Evolutionary conservation across 2,113 vertebrate genomes (phyloP), one percentile per base, ranked within the genome.

Genomic region (Crypturellus undulatus): DNA sequence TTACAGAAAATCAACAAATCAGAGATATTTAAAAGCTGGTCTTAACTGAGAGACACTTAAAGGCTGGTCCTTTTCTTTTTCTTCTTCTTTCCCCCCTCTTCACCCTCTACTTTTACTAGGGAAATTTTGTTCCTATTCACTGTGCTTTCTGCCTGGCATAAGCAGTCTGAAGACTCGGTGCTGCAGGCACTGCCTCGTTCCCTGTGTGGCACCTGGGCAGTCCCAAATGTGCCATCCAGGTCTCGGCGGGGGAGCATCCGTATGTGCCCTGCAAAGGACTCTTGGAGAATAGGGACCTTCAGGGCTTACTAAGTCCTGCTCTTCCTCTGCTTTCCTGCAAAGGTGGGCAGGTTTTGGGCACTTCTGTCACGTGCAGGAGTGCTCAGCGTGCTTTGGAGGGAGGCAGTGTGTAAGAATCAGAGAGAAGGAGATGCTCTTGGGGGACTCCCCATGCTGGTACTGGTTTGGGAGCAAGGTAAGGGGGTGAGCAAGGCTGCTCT

Each of bases 151-250:
- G 6, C 43, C 78, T 40, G 38, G 17, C 4, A 0, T 42, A 10
- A 51, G 42, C 51, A 20, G 69, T 84, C 22, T 32, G 71, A 52
- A 17, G 2, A 2, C 19, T 21, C 0, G 0, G 12, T 79, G 40
- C n/a, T 36, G 60, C 34, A 38, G 17, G 0, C 1, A 32, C 45
- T 62, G 8, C 34, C 9, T 73, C 1, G 5, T 12, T 51, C 54
- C 54, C 28, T 7, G 8, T 15, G 14, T 14, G 3, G 28, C 17
- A 58, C 28, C 54, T 58, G 28, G 0, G 28, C 49, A 83, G 58
- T 38, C 43, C 9, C 65, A 34, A 45, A 21, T n/a, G 26, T 0
- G 1, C 62, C 42, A 36, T 28, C 26, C 26, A 12, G 6, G n/a
- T 85, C 73, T 82, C n/a, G 30, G 49, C 26, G 32, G 1, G 0